Percentiles rank a stretch among this genome's conserved stretches.
These are phyloP conservation scores for Chitala chitala DNA, from an alignment of 2,113 vertebrate genomes.

Conservation along the genomic window DNA sequence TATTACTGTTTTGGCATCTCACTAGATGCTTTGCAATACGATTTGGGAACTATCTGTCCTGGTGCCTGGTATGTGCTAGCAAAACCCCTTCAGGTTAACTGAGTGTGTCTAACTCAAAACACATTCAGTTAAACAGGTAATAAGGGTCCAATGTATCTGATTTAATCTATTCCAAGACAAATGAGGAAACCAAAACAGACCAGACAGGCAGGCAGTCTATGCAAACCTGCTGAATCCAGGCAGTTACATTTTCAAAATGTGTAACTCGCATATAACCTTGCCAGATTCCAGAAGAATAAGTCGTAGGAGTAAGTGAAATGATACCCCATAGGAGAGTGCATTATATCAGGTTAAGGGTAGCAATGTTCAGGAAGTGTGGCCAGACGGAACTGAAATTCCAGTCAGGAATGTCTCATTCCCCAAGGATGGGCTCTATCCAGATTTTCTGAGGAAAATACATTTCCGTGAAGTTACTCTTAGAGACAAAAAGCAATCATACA, in stretches of 20 bases:
- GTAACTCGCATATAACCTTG: not conserved
- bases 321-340: slow-evolving; percentile 27
- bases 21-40: not conserved
- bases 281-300: slow-evolving; percentile 19
- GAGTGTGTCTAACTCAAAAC: slow-evolving; percentile 3
- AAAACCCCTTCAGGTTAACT: slow-evolving; percentile 10
- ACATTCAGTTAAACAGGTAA: not conserved
- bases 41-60: too few species aligned
- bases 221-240: not conserved
- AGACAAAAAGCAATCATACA: not conserved
- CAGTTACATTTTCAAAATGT: not conserved
- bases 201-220: not conserved
- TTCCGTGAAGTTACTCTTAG: not conserved
- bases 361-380: slow-evolving; percentile 24
- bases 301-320: slow-evolving; percentile 21
- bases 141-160: not conserved
- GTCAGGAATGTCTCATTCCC: slow-evolving; percentile 27
- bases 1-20: not conserved
- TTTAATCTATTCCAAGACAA: not conserved
- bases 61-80: not conserved
- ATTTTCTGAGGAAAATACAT: slow-evolving; percentile 12
- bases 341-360: slow-evolving; percentile 30
- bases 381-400: slow-evolving; percentile 30
- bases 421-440: not conserved
- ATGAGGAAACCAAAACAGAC: not conserved